Evolutionary conservation across 2,797 vertebrate species (phyloP).

Genomic region (Etheostoma nigrum): DNA sequence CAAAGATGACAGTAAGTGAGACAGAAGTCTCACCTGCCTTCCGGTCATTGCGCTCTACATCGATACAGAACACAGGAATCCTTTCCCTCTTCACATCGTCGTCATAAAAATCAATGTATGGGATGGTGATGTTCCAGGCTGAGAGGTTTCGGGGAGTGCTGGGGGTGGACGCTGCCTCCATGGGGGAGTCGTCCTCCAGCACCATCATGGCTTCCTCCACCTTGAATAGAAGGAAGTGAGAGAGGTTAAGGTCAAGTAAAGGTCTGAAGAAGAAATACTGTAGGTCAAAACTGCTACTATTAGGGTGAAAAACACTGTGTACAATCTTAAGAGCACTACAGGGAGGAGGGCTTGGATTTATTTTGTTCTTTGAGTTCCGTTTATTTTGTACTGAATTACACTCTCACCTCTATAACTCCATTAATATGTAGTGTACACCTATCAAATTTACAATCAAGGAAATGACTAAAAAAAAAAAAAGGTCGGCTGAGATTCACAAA

Average conservation of each 20-base stretch:
- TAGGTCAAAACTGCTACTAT: background rate
- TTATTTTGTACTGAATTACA: background rate
- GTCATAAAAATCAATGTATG: conserved; percentile 95
- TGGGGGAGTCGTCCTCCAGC: conserved; percentile 94
- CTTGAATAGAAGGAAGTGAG: conserved; percentile 71
- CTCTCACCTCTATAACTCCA: background rate
- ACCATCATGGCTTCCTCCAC: conserved; percentile 98
- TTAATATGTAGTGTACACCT: background rate
- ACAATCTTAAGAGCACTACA: background rate
- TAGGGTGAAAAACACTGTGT: background rate
- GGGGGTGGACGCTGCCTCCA: conserved; percentile 91
- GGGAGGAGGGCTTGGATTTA: background rate
- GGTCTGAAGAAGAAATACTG: background rate
- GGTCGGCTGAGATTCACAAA: conserved; percentile 1
- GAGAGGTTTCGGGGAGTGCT: conserved; percentile 95
- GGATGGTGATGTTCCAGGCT: conserved; percentile 96
- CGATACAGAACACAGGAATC: conserved; percentile 97
- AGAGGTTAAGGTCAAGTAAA: background rate
- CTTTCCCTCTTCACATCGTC: conserved; percentile 94
- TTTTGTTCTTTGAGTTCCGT: background rate
- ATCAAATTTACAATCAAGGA: background rate
- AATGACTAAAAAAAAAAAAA: background rate
- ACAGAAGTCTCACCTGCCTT: conserved; percentile 86
- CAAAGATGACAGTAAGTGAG: background rate
- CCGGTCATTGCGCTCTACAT: conserved; percentile 96